These are phyloP conservation scores for Charanyca ferruginea DNA, from an alignment of 2,888 invertebrate species.

Conservation along the genomic window DNA sequence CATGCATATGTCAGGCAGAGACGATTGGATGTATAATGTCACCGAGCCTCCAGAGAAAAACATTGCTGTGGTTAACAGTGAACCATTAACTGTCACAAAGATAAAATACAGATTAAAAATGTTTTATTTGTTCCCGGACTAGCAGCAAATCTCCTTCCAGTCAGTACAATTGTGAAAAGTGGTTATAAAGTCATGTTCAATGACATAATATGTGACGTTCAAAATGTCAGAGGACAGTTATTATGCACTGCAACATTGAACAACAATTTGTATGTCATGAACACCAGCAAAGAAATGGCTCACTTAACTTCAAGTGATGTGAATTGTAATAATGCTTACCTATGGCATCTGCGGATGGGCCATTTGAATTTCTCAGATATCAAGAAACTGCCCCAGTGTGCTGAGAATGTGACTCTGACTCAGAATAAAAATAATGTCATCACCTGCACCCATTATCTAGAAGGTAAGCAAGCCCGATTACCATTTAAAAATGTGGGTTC, in stretches of 20 bases:
- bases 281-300: neutral
- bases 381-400: neutral
- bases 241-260: conserved; percentile 2
- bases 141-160: neutral
- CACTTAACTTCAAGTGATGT: neutral
- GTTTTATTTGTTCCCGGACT: neutral
- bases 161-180: conserved; percentile 3
- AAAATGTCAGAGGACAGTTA: neutral
- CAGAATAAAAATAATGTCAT: neutral
- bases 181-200: neutral
- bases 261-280: neutral
- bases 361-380: neutral
- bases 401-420: conserved; percentile 8
- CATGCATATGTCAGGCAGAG: conserved; percentile 1
- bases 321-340: neutral
- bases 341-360: conserved; percentile 1
- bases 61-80: neutral
- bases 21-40: neutral
- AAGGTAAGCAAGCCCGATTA: conserved; percentile 18
- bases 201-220: neutral
- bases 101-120: conserved; percentile 1
- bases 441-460: conserved; percentile 1
- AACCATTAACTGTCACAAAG: neutral
- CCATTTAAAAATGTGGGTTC: conserved; percentile 17
- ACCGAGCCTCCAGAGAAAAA: neutral